Percentiles rank a stretch among this genome's conserved stretches.
Conservation (phyloP, 2,113 vertebrate genomes). For the Cepphus grylle region DNA sequence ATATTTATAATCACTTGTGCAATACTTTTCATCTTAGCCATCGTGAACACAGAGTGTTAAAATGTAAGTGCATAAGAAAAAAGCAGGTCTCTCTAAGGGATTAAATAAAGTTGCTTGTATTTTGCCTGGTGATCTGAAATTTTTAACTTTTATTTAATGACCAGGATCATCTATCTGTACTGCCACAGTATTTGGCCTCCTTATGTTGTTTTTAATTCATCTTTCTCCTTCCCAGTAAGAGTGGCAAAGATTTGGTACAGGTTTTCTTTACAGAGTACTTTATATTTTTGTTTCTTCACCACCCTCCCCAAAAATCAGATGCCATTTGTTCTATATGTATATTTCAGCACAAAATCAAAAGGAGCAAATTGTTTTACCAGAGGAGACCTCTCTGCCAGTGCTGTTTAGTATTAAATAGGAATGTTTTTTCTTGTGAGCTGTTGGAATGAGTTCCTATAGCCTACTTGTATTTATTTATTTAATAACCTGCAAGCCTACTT, state of each 20-base stretch:
- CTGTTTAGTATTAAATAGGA: not conserved
- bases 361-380: not conserved
- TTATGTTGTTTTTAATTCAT: not conserved
- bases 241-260: not conserved
- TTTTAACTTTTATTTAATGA: not conserved
- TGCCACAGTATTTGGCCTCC: not conserved
- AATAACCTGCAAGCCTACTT: not conserved
- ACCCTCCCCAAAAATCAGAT: not conserved
- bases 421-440: not conserved
- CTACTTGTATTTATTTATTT: not conserved
- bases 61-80: not conserved
- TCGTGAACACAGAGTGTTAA: not conserved
- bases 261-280: not conserved
- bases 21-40: not conserved
- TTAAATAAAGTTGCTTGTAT: not conserved
- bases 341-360: not conserved
- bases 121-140: not conserved
- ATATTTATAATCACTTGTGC: not conserved
- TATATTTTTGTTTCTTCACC: not conserved
- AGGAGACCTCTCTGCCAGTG: not conserved
- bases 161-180: not conserved
- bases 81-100: not conserved
- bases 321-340: not conserved
- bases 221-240: not conserved
- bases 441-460: not conserved